Conservation (phyloP, 2,888 invertebrate genomes). For the Xestia sexstrigata region DNA sequence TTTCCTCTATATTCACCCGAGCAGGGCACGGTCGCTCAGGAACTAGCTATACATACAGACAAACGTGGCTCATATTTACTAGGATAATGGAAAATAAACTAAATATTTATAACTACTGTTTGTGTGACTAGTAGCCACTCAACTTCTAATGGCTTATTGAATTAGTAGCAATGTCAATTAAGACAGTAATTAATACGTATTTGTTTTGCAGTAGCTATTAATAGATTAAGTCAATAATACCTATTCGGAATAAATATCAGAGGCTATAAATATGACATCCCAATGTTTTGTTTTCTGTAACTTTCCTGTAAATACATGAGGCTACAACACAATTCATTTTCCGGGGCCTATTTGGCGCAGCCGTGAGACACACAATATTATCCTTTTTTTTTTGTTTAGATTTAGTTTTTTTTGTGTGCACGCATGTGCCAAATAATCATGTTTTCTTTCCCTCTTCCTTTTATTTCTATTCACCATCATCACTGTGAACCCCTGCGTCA, state of each 20-base stretch:
- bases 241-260: neutral
- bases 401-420: too few relatives aligned
- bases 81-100: slow-evolving; percentile 13
- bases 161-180: slow-evolving; percentile 32
- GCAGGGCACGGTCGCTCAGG: too few relatives aligned
- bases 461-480: too few relatives aligned
- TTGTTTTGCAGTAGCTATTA: slow-evolving; percentile 3
- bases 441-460: too few relatives aligned
- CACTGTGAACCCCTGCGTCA: too few relatives aligned
- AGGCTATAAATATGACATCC: neutral
- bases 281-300: neutral
- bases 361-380: too few relatives aligned
- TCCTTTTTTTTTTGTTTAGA: too few relatives aligned
- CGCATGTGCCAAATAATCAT: too few relatives aligned
- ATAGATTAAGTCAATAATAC: slow-evolving; percentile 3
- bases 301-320: neutral
- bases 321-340: neutral
- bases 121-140: slow-evolving; percentile 1
- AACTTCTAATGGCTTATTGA: slow-evolving; percentile 28
- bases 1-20: too few relatives aligned
- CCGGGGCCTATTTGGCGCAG: too few relatives aligned
- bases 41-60: too few relatives aligned
- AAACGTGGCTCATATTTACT: slow-evolving; percentile 8
- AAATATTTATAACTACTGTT: neutral
- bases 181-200: slow-evolving; percentile 12